Conservation (phyloP, 1,140 invertebrate genomes). For the Penaeus chinensis region DNA sequence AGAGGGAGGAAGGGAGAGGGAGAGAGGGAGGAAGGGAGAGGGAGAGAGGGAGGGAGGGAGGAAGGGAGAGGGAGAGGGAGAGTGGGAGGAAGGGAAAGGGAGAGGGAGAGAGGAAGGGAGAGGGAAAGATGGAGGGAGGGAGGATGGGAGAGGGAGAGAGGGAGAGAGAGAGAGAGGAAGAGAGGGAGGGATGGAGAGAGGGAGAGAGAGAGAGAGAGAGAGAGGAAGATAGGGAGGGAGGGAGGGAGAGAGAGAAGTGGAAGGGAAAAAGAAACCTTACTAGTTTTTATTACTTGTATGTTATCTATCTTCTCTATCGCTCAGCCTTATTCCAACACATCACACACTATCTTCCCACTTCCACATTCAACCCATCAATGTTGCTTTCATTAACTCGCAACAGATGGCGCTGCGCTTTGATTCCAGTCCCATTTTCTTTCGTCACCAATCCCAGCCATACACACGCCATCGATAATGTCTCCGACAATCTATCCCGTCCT, state of each 20-base stretch:
- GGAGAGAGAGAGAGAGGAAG: background rate
- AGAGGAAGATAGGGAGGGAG: background rate
- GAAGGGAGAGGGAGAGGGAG: background rate
- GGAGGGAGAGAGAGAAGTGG: slow-evolving; percentile 9
- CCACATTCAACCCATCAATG: too few species aligned
- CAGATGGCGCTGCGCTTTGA: too few species aligned
- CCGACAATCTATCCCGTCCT: too few species aligned
- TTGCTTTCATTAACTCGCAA: too few species aligned
- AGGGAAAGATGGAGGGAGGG: too few species aligned
- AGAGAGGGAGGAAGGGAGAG: background rate
- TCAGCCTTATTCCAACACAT: background rate
- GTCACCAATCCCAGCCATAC: too few species aligned
- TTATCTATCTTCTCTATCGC: background rate
- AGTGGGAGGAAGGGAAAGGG: background rate
- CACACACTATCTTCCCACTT: background rate
- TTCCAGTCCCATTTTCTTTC: too few species aligned
- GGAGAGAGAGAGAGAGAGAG: background rate
- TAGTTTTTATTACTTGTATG: background rate
- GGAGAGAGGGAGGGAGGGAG: background rate
- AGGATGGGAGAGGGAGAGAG: background rate
- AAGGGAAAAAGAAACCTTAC: background rate
- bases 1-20: too few species aligned
- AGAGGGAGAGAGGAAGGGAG: background rate
- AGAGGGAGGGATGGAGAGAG: background rate
- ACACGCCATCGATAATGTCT: too few species aligned